Evolutionary conservation across 2,888 invertebrate species (phyloP).

Genomic region (Calephelis perditalis): DNA sequence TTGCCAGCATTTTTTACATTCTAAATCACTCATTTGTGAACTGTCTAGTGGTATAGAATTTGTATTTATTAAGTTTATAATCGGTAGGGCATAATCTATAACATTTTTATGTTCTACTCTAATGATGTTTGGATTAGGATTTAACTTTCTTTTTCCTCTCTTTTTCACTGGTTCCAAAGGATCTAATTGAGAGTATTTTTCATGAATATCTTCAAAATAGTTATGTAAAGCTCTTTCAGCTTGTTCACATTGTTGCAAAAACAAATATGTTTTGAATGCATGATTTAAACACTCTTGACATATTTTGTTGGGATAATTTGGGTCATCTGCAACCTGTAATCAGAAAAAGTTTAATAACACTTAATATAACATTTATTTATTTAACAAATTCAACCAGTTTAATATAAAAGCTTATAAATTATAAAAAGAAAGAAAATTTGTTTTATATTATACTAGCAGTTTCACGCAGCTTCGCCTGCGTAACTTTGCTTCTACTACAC

Average conservation of each 20-base stretch:
- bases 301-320: conserved; percentile 56
- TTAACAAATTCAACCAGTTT: too few species aligned
- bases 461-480: too few species aligned
- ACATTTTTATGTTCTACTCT: conserved; percentile 48
- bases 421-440: too few species aligned
- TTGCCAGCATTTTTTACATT: conserved; percentile 61
- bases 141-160: conserved; percentile 54
- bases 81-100: conserved; percentile 60
- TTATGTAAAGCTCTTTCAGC: conserved; percentile 56
- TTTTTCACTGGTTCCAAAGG: conserved; percentile 49
- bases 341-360: not conserved
- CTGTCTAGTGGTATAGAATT: conserved; percentile 36
- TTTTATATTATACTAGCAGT: too few species aligned
- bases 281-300: conserved; percentile 54
- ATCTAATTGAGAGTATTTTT: conserved; percentile 58
- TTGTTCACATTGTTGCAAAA: conserved; percentile 60
- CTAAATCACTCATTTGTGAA: conserved; percentile 41
- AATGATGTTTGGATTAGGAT: conserved; percentile 51
- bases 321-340: conserved; percentile 51
- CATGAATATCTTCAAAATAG: conserved; percentile 60
- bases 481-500: too few species aligned
- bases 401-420: too few species aligned
- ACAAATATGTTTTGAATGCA: conserved; percentile 53
- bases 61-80: conserved; percentile 50
- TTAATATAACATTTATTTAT: too few species aligned